Conservation (phyloP, 1,140 invertebrate species). For the Campoletis sonorensis region DNA sequence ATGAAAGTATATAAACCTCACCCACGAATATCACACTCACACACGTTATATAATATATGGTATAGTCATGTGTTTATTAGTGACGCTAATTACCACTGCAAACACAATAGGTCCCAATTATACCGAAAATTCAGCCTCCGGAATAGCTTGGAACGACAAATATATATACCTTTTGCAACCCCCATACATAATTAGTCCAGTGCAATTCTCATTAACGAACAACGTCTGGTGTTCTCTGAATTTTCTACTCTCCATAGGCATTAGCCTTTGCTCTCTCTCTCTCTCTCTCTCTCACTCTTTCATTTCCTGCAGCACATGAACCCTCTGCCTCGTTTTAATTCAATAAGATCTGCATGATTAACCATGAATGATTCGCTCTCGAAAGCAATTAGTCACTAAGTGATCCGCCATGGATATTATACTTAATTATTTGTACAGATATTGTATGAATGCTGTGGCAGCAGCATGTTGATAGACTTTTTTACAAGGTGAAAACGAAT, state of each 20-base stretch:
- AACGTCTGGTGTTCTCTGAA: constrained; percentile 31
- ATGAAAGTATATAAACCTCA: background rate
- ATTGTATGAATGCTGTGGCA: too few relatives aligned
- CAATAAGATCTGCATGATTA: constrained; percentile 19
- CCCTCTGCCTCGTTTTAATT: constrained; percentile 18
- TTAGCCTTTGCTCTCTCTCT: background rate
- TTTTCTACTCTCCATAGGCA: constrained; percentile 28
- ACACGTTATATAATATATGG: background rate
- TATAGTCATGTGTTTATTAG: constrained; percentile 36
- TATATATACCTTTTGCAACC: background rate
- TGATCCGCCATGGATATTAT: too few relatives aligned
- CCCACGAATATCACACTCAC: background rate
- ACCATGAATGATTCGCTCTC: background rate
- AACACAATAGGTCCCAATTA: constrained; percentile 41
- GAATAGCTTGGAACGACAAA: background rate
- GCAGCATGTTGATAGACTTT: too few relatives aligned
- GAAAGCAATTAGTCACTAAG: constrained; percentile 1
- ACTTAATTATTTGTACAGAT: too few relatives aligned
- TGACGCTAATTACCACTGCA: constrained; percentile 39
- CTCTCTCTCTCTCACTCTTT: background rate
- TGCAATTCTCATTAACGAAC: constrained; percentile 34
- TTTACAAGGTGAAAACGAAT: too few relatives aligned
- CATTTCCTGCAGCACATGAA: too few relatives aligned
- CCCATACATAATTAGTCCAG: constrained; percentile 31
- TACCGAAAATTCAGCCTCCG: background rate